phyloP scores from a whole-genome alignment of 2,888 invertebrate species.

The Drosophila subquinaria region DNA sequence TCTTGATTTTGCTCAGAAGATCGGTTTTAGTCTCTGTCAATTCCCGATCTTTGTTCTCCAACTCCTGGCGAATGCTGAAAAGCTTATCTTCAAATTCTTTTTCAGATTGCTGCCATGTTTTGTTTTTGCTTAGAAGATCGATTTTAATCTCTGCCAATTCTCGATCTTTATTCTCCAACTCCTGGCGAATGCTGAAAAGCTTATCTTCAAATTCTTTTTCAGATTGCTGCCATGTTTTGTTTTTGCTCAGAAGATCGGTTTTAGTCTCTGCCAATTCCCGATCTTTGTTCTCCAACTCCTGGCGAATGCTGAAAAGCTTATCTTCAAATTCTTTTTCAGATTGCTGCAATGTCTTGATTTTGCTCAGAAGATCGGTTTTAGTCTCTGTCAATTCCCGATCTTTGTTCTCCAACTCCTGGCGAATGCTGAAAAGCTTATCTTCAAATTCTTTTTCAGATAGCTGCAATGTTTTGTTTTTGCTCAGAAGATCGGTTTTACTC shows the following conservation, averaged over 20 bases:
- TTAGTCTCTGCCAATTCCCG: not conserved
- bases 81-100: not conserved
- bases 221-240: not conserved
- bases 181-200: not conserved
- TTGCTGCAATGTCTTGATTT: not conserved
- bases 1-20: not conserved
- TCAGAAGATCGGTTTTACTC: not conserved
- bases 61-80: not conserved
- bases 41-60: not conserved
- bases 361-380: not conserved
- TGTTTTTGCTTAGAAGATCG: not conserved
- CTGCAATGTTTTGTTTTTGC: not conserved
- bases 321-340: not conserved
- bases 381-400: not conserved
- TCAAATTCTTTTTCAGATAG: not conserved
- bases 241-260: not conserved
- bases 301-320: not conserved
- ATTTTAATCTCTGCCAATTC: not conserved
- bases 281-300: conserved; percentile 9
- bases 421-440: not conserved
- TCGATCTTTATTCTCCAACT: conserved; percentile 15
- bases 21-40: not conserved
- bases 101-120: not conserved
- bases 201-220: not conserved
- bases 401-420: conserved; percentile 7